Conservation (phyloP, 1,140 invertebrate genomes). For the Cryptotermes secundus region DNA sequence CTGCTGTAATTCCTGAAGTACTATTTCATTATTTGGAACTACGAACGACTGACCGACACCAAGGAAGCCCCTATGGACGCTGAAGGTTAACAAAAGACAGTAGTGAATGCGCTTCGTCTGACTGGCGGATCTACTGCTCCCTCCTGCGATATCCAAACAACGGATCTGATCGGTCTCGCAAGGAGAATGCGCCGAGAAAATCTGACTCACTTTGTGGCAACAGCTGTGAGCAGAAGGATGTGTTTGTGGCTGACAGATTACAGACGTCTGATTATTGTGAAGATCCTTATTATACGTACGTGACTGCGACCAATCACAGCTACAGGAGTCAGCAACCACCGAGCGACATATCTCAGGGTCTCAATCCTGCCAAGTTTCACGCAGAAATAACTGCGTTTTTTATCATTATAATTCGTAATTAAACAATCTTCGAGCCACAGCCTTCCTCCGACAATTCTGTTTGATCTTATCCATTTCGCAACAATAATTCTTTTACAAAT, state of each 20-base stretch:
- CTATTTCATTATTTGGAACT: too few relatives aligned
- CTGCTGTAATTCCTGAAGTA: too few relatives aligned
- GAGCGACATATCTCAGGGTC: not conserved
- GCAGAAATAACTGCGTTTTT: too few relatives aligned
- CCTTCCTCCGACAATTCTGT: too few relatives aligned
- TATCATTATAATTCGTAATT: too few relatives aligned
- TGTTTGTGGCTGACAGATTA: slow-evolving; percentile 11
- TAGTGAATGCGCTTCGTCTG: not conserved
- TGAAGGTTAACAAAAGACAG: not conserved
- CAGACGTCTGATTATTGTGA: not conserved
- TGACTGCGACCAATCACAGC: slow-evolving; percentile 16
- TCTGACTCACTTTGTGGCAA: not conserved
- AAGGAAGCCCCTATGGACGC: not conserved
- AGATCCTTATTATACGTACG: not conserved
- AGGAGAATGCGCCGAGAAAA: not conserved
- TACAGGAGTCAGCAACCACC: not conserved
- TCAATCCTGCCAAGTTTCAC: not conserved
- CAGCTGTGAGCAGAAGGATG: not conserved
- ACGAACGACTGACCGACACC: too few relatives aligned
- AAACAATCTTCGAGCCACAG: too few relatives aligned
- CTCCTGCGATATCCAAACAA: not conserved
- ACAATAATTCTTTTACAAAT: too few relatives aligned
- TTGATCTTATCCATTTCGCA: too few relatives aligned
- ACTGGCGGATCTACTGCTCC: not conserved
- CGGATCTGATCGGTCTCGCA: not conserved